Base-by-base conservation (phyloP, 2,797 vertebrate genomes). In the Coracias cyanogaster region DNA sequence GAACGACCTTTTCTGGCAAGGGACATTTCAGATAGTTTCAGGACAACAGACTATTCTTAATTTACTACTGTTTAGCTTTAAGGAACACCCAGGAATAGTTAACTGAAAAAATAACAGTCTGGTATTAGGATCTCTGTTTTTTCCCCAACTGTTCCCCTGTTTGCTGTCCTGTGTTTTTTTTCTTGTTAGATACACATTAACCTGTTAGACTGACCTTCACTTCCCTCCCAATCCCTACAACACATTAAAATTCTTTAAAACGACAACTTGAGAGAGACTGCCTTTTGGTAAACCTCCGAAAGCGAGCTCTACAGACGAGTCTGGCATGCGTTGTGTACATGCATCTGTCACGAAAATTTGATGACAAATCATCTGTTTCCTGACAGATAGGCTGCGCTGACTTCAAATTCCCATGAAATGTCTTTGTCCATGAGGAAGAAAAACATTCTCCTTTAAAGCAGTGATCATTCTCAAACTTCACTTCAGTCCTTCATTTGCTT, bases 291-390 rank as follows among this genome's bases (percentile, higher is more conserved):
- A 97, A 95, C 81, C 46, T 88, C 58, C 76, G 95, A 89, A 89
- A 48, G 9, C 39, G 7, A 91, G 92, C 62, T 76, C 89, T 71
- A 67, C 78, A 87, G 77, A 25, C 89, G 90, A 64, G 69, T 96
- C 96, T 97, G 82, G 86, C 90, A 93, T 86, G 90, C 67, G 25
- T 78, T 83, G 78, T 96, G 96, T 97, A 97, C 97, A 97, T 90
- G 84, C 79, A 94, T 93, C 86, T 94, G 92, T 79, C 80, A 94
- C 0, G 7, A 93, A 92, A 81, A 96, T 97, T 93, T 96, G 93
- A 94, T 96, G 96, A 97, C 93, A 97, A 97, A 95, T 96, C 93
- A 96, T 84, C 96, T 97, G 89, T 71, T 96, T 96, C 94, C 94
- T 96, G 92, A 96, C 86, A 90, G 85, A 97, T 94, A 91, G 90